Percentiles rank a stretch among this genome's conserved stretches.
phyloP scores from a whole-genome alignment of 1,140 invertebrate genomes.

The Drosophila repletoides region DNA sequence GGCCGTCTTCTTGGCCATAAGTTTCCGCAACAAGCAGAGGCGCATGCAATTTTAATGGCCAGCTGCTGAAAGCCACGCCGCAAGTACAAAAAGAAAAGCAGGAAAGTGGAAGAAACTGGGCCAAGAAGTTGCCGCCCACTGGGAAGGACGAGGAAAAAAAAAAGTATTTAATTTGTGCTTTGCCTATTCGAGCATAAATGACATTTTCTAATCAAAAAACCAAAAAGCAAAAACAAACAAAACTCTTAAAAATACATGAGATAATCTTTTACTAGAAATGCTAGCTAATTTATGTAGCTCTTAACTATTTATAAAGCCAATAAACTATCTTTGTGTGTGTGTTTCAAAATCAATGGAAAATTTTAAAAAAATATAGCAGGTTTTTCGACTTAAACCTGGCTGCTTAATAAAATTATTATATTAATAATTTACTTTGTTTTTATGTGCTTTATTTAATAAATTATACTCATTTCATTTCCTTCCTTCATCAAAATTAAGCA shows the following conservation, averaged over 20 bases:
- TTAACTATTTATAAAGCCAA: conserved; percentile 40
- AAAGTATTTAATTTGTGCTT: conserved; percentile 41
- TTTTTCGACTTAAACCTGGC: not conserved
- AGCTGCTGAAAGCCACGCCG: conserved; percentile 2
- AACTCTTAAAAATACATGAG: conserved; percentile 25
- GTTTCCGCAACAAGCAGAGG: conserved; percentile 76
- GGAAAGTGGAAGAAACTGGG: not conserved
- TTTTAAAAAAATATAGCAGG: not conserved
- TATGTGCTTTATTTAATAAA: conserved; percentile 10
- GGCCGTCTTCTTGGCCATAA: conserved; percentile 65
- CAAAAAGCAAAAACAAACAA: conserved; percentile 23
- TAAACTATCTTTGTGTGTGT: conserved; percentile 32
- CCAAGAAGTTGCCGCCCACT: not conserved
- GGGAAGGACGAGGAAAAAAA: not conserved
- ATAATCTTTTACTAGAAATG: conserved; percentile 16
- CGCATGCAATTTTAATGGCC: conserved; percentile 74
- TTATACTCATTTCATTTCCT: not conserved
- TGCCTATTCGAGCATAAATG: conserved; percentile 28
- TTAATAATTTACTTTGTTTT: not conserved
- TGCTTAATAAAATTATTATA: not conserved
- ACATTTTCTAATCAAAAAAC: conserved; percentile 37
- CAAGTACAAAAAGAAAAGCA: conserved; percentile 60
- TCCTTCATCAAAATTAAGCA: conserved; percentile 24
- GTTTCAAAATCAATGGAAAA: conserved; percentile 2
- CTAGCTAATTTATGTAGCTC: conserved; percentile 42